Percentiles rank a stretch among this genome's conserved stretches.
These are phyloP conservation scores for Antedon mediterranea DNA, from an alignment of 53 echinoderm and acorn worm genomes.

Conservation along the genomic window DNA sequence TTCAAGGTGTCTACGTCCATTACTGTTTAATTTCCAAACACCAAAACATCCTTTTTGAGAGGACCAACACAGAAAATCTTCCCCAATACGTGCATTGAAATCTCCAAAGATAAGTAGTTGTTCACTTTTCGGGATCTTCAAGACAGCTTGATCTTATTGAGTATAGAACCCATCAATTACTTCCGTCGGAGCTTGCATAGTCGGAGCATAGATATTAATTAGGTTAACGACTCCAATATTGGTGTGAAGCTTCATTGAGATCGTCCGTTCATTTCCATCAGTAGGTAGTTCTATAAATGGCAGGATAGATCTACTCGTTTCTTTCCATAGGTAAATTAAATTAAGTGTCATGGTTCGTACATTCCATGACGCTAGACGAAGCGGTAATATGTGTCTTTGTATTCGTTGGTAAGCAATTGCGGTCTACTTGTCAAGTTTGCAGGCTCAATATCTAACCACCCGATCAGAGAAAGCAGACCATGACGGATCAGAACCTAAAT, in stretches of 20 bases:
- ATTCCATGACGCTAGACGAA: neutral
- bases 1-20: neutral
- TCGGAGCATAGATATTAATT: neutral
- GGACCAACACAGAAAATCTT: neutral
- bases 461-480: neutral
- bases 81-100: neutral
- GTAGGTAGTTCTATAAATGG: neutral
- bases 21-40: neutral
- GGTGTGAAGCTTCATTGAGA: neutral
- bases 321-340: too few relatives aligned
- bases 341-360: neutral
- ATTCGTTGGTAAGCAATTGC: too few relatives aligned
- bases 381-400: neutral
- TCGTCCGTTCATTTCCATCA: neutral
- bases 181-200: neutral
- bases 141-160: neutral
- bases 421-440: too few relatives aligned
- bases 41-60: neutral
- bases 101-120: neutral
- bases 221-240: neutral
- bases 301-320: neutral
- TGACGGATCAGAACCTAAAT: too few relatives aligned
- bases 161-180: neutral
- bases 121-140: neutral
- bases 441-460: too few relatives aligned